A percentile compares a stretch with the other conserved stretches of the same genome.
phyloP scores from a whole-genome alignment of 2,888 invertebrate species.

The Vannuccia rotundouncinata region DNA sequence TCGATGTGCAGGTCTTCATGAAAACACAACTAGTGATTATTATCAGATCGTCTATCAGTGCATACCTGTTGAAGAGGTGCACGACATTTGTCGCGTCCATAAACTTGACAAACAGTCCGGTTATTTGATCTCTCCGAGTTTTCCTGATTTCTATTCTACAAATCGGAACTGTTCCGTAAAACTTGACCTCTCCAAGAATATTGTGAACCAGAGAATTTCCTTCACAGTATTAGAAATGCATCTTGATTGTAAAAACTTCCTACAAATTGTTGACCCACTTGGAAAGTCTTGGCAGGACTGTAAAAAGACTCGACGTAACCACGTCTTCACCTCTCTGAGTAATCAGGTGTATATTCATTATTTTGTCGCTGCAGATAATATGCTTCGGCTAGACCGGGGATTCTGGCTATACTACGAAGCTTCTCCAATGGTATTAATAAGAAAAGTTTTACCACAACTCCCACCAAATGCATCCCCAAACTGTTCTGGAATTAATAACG shows the following conservation, averaged over 20 bases:
- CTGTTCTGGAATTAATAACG: not conserved
- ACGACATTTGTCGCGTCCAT: constrained; percentile 18
- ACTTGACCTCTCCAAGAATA: constrained; percentile 17
- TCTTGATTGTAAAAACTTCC: constrained; percentile 22
- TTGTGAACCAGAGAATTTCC: constrained; percentile 21
- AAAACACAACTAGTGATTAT: constrained; percentile 19
- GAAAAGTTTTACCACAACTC: not conserved
- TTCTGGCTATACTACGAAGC: constrained; percentile 34
- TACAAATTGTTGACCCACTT: constrained; percentile 19
- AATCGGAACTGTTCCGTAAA: constrained; percentile 28
- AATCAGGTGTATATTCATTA: constrained; percentile 27
- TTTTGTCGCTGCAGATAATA: not conserved
- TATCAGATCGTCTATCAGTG: constrained; percentile 36
- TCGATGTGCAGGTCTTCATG: not conserved
- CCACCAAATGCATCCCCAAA: not conserved
- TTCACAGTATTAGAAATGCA: constrained; percentile 31
- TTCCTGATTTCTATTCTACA: not conserved
- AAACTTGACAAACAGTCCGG: constrained; percentile 11
- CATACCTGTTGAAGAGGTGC: constrained; percentile 10
- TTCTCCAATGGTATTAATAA: constrained; percentile 14
- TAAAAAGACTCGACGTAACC: constrained; percentile 29
- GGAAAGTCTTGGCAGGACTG: constrained; percentile 33
- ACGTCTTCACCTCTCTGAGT: constrained; percentile 32
- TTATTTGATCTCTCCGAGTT: constrained; percentile 15
- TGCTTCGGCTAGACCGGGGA: constrained; percentile 1